These are phyloP conservation scores for Coecobrya sp. DNA, from an alignment of 2,888 invertebrate species.

Conservation along the genomic window DNA sequence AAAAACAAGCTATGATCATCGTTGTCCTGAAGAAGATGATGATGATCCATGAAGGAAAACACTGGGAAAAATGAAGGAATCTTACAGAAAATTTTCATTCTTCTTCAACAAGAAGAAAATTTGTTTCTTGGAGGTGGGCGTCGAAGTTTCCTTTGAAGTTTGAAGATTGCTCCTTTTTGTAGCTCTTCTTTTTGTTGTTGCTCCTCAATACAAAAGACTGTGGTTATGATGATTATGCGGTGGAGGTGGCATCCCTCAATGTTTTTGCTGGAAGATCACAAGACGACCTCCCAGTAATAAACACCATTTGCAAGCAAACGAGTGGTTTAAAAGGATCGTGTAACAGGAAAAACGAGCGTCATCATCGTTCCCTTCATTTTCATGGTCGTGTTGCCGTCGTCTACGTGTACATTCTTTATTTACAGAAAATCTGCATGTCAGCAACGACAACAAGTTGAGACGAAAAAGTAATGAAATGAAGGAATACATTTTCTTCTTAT, in stretches of 20 bases:
- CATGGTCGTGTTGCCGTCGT: background rate
- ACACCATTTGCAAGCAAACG: slow-evolving; percentile 72
- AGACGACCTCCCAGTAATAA: slow-evolving; percentile 46
- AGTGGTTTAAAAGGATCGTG: slow-evolving; percentile 54
- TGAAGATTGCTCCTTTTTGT: background rate
- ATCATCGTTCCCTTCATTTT: slow-evolving; percentile 35
- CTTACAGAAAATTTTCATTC: background rate
- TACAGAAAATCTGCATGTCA: background rate
- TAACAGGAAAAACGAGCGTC: slow-evolving; percentile 38
- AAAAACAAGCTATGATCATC: background rate
- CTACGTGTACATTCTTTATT: background rate
- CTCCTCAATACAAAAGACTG: background rate
- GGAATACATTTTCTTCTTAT: background rate
- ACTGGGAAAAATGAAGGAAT: background rate
- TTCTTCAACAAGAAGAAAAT: background rate
- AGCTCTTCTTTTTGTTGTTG: background rate
- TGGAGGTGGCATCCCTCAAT: background rate
- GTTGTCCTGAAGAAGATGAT: background rate
- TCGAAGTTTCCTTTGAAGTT: background rate
- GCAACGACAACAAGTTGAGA: background rate
- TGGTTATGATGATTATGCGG: background rate
- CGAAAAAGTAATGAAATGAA: slow-evolving; percentile 6
- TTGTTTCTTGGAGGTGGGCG: slow-evolving; percentile 10
- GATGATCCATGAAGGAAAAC: slow-evolving; percentile 64
- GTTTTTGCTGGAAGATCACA: slow-evolving; percentile 11